Conservation (phyloP, 2,888 invertebrate species). For the Nasonovia ribisnigri region DNA sequence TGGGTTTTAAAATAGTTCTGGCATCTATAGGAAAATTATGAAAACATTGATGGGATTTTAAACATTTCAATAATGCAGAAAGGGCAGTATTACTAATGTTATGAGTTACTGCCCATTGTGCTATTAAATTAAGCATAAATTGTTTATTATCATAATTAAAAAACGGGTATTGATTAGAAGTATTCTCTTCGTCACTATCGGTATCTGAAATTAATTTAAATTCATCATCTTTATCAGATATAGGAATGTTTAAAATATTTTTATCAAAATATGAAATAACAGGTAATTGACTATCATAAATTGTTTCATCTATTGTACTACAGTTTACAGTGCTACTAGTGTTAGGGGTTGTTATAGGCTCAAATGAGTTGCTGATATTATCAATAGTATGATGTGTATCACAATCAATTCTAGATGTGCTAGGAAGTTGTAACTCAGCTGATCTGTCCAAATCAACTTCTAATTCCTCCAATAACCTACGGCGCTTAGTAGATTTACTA, state of each 20-base stretch:
- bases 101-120: neutral
- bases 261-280: neutral
- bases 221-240: neutral
- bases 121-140: neutral
- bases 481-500: slow-evolving; percentile 1
- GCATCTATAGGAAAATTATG: neutral
- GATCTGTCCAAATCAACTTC: neutral
- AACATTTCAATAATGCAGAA: slow-evolving; percentile 3
- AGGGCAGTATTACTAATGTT: neutral
- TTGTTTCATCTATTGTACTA: neutral
- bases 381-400: neutral
- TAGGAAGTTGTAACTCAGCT: neutral
- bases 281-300: neutral
- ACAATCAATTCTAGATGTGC: neutral
- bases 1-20: neutral
- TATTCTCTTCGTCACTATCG: neutral
- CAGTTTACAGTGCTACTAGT: neutral
- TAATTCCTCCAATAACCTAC: slow-evolving; percentile 19
- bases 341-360: neutral
- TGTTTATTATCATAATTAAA: neutral
- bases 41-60: neutral
- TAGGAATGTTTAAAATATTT: neutral
- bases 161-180: neutral
- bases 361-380: neutral
- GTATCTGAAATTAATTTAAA: neutral